phyloP scores from a whole-genome alignment of 2,797 vertebrate species.

The Syncerus caffer region DNA sequence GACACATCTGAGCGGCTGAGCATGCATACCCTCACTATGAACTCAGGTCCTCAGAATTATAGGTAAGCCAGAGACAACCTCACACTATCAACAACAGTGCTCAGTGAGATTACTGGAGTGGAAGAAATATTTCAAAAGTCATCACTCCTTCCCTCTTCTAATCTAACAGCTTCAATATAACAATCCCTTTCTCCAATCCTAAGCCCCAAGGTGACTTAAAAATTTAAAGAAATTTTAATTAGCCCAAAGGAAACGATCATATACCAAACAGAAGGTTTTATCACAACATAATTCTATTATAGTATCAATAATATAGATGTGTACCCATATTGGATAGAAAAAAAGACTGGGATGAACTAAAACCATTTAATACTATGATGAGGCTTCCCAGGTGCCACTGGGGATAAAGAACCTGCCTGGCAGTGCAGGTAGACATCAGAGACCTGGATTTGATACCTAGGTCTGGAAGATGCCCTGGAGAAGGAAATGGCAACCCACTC shows the following conservation, averaged over 20 bases:
- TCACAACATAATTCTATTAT: background rate
- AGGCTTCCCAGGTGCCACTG: background rate
- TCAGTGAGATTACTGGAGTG: background rate
- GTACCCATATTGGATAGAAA: background rate
- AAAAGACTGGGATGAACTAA: background rate
- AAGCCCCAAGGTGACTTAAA: background rate
- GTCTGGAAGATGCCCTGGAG: background rate
- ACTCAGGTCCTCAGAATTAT: background rate
- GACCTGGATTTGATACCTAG: background rate
- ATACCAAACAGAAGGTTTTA: background rate
- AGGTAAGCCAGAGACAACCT: background rate
- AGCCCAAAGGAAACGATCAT: slow-evolving; percentile 11
- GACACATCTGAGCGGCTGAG: background rate
- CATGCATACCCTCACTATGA: background rate
- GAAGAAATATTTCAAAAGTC: background rate
- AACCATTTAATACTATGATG: background rate
- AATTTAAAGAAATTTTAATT: background rate
- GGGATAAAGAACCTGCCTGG: background rate
- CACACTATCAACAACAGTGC: background rate
- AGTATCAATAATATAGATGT: background rate
- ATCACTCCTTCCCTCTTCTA: background rate
- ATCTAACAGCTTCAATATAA: background rate
- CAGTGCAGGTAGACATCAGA: background rate
- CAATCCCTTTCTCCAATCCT: background rate
- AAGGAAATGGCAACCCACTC: background rate